Evolutionary conservation across 2,113 vertebrate genomes (phyloP), one percentile per base, ranked within the genome.

Genomic region (Daphoenositta chrysoptera): DNA sequence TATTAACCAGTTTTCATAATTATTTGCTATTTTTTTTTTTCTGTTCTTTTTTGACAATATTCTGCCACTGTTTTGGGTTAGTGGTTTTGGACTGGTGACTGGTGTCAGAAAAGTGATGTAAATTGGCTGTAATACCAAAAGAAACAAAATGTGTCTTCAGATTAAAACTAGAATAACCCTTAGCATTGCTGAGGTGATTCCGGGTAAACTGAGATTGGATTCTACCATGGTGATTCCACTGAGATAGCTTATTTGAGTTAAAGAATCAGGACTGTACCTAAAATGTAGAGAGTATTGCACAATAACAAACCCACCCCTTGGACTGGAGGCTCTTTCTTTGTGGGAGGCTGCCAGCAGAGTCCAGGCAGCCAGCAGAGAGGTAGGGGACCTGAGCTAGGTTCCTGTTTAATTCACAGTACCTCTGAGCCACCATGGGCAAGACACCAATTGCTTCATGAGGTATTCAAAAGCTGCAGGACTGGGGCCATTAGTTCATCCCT

Each of bases 61-160:
- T 70, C 58, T 93, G 75, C 66, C 70, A 76, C 90, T 94, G 89
- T 78, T 93, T 79, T 90, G 60, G 33, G 73, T 86, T 94, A 66
- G 35, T 47, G 10, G 57, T 90, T 92, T 90, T 0, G 0, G 24
- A 4, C 22, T 68, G 47, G 24, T 27, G 44, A 47, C 33, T 56
- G 39, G 9, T 51, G 56, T 96, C 45, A 35, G 60, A 82, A 79
- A 71, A 90, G 40, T 42, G 42, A 33, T 40, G 19, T 73, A 58
- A 77, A 63, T 81, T 14, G 16, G 64, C 45, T 11, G 10, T 28
- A 88, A 73, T 47, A 30, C 33, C 10, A 51, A 33, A 23, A 73
- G 83, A 86, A 33, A 15, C 6, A 85, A 88, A 71, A 79, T 10
- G 4, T 14, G 4, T 54, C 63, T 80, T 83, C 71, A 64, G 16